These are phyloP conservation scores for Zaprionus ornatus DNA, from an alignment of 1,140 invertebrate species.

Conservation along the genomic window DNA sequence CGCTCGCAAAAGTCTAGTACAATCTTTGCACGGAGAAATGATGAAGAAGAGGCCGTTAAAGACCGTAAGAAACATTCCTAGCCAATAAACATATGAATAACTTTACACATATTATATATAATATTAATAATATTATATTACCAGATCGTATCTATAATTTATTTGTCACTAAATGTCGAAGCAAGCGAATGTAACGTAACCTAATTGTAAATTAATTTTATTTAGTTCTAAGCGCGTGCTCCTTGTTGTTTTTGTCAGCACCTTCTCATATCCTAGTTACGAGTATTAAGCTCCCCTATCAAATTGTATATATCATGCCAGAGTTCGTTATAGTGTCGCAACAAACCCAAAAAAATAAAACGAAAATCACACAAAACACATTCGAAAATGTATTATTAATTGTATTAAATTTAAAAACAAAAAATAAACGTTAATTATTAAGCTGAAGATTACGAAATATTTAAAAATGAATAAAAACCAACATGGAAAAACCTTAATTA, in stretches of 20 bases:
- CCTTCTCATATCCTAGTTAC: constrained; percentile 50
- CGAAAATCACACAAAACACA: constrained; percentile 40
- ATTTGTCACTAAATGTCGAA: constrained; percentile 55
- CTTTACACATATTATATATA: constrained; percentile 16
- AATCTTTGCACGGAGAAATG: constrained; percentile 50
- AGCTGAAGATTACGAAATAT: constrained; percentile 54
- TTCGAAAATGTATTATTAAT: constrained; percentile 77
- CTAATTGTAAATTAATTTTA: constrained; percentile 79
- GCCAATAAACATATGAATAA: constrained; percentile 61
- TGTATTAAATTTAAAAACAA: constrained; percentile 55
- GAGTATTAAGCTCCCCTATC: constrained; percentile 17
- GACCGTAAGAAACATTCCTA: constrained; percentile 65
- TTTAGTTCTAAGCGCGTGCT: constrained; percentile 75
- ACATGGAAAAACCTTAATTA: constrained; percentile 54
- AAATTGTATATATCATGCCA: constrained; percentile 71
- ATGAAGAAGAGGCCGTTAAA: constrained; percentile 22
- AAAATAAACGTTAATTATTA: constrained; percentile 55
- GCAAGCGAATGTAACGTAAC: constrained; percentile 36
- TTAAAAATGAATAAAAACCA: constrained; percentile 61
- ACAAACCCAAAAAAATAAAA: constrained; percentile 40
- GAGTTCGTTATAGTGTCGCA: constrained; percentile 61
- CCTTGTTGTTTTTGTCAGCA: constrained; percentile 70
- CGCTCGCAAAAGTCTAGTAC: constrained; percentile 72
- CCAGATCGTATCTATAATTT: constrained; percentile 60
- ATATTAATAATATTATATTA: constrained; percentile 28